Evolutionary conservation across 1,140 invertebrate species (phyloP).

Genomic region (Phocides pigmalion): DNA sequence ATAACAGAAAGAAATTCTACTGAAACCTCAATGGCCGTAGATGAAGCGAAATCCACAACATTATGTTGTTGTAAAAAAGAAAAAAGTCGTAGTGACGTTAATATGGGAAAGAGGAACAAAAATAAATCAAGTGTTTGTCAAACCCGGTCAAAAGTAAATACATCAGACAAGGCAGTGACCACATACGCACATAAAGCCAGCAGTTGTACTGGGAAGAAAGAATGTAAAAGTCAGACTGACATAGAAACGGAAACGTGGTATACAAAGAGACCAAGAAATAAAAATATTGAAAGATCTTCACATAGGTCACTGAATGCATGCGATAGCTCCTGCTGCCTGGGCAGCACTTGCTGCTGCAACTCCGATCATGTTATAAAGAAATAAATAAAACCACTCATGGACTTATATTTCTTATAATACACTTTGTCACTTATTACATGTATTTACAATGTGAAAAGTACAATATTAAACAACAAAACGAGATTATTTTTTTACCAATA

Average conservation of each 20-base stretch:
- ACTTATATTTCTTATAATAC: conserved; percentile 81
- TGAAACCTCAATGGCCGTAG: conserved; percentile 47
- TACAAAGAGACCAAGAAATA: not conserved
- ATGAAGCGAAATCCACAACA: conserved; percentile 31
- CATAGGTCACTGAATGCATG: not conserved
- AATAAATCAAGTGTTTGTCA: conserved; percentile 21
- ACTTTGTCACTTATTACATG: conserved; percentile 75
- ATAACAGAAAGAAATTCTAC: conserved; percentile 10
- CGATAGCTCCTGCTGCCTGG: conserved; percentile 11
- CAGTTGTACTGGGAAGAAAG: conserved; percentile 20
- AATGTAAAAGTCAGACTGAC: conserved; percentile 16
- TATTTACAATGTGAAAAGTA: conserved; percentile 76
- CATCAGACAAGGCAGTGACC: conserved; percentile 49
- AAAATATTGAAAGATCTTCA: not conserved
- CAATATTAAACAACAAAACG: conserved; percentile 77
- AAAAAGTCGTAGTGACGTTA: conserved; percentile 8
- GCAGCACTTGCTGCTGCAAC: conserved; percentile 6
- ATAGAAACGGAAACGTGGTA: conserved; percentile 23
- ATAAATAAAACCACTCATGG: conserved; percentile 46
- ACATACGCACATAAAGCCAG: conserved; percentile 47
- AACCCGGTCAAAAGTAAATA: conserved; percentile 40
- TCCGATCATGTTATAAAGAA: not conserved
- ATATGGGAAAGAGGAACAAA: conserved; percentile 33
- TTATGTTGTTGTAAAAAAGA: conserved; percentile 12
- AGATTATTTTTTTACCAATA: conserved; percentile 58